phyloP scores from a whole-genome alignment of 2,797 vertebrate genomes.

The Oreochromis mossambicus region DNA sequence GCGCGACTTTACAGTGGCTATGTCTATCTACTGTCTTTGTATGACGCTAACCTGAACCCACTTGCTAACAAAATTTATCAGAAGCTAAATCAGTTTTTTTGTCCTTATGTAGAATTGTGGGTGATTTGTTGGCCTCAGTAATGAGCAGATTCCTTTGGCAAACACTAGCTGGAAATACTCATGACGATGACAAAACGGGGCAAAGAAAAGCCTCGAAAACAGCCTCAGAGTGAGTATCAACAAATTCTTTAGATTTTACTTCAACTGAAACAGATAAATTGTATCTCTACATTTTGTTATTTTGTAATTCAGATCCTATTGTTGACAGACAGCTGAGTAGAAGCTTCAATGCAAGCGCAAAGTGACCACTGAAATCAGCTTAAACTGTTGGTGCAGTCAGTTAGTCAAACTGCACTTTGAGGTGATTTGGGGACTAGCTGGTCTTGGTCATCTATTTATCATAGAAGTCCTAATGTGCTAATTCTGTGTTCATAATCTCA shows the following conservation, averaged over 20 bases:
- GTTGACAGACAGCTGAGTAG: background rate
- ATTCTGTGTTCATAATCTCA: slow-evolving; percentile 87
- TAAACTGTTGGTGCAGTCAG: slow-evolving; percentile 60
- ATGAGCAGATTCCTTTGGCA: background rate
- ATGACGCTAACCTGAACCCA: background rate
- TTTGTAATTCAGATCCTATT: background rate
- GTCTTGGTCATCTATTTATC: slow-evolving; percentile 78
- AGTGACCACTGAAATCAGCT: slow-evolving; percentile 33
- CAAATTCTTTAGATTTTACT: background rate
- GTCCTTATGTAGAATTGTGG: background rate
- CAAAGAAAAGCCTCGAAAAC: background rate
- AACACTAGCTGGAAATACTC: background rate
- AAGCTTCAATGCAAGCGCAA: slow-evolving; percentile 11
- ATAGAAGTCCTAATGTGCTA: slow-evolving; percentile 81
- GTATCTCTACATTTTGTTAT: background rate
- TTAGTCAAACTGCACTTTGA: slow-evolving; percentile 59
- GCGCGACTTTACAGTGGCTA: background rate
- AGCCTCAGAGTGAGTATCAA: background rate
- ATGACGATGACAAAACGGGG: background rate
- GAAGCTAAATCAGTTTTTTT: background rate
- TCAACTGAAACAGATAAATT: background rate
- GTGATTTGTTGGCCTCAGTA: background rate
- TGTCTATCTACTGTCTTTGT: background rate
- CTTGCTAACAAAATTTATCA: background rate
- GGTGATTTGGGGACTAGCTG: slow-evolving; percentile 56